Evolutionary conservation across 2,113 vertebrate genomes (phyloP).

Genomic region (Gambusia affinis): DNA sequence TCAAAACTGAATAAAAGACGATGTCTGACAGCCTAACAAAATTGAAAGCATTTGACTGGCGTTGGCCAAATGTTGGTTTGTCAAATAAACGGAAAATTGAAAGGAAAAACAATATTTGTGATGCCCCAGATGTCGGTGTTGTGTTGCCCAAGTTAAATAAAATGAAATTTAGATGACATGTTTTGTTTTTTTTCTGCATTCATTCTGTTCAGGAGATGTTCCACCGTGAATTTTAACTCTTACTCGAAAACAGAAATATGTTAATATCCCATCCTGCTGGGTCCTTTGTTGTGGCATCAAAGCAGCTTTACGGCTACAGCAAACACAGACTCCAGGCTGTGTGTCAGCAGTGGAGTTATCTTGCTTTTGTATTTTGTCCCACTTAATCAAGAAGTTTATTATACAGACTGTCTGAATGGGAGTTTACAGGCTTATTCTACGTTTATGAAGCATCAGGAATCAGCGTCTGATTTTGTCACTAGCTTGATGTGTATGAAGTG

Average conservation of each 20-base stretch:
- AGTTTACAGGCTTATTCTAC: too few relatives aligned
- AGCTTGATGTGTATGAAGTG: too few relatives aligned
- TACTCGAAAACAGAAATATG: too few relatives aligned
- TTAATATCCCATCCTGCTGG: neutral
- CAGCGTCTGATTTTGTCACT: too few relatives aligned
- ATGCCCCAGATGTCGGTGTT: neutral
- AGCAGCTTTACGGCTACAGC: neutral
- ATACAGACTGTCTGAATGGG: too few relatives aligned
- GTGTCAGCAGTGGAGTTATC: neutral
- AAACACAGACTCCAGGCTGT: neutral
- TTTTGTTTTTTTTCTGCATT: neutral
- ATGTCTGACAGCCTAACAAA: neutral
- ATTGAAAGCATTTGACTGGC: neutral
- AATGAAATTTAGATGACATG: neutral
- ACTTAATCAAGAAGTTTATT: too few relatives aligned
- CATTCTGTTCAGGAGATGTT: neutral
- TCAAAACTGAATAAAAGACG: neutral
- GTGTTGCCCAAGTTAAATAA: neutral
- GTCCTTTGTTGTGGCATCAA: neutral
- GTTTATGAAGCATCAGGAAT: too few relatives aligned
- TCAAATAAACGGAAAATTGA: neutral
- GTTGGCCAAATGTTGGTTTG: neutral
- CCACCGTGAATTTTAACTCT: neutral
- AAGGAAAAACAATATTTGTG: neutral
- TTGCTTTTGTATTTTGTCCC: too few relatives aligned